These are phyloP conservation scores for Onychomys torridus DNA, from an alignment of 2,797 vertebrate genomes.

Conservation along the genomic window DNA sequence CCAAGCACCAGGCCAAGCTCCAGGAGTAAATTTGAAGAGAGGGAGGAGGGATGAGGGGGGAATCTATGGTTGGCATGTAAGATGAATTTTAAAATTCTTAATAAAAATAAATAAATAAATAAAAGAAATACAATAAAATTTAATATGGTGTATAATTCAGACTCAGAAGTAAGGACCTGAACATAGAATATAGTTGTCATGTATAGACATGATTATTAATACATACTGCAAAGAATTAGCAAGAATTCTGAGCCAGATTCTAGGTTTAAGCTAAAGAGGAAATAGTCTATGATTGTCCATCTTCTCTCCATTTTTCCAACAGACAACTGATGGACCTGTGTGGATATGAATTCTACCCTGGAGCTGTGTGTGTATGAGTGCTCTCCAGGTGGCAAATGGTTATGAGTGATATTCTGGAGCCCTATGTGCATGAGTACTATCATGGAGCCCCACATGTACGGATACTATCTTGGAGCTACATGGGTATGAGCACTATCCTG, in stretches of 20 bases:
- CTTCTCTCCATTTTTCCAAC: not conserved
- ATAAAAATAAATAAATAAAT: too few species aligned
- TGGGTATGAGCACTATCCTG: not conserved
- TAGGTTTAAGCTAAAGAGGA: not conserved
- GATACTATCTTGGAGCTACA: not conserved
- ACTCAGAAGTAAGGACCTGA: constrained; percentile 23
- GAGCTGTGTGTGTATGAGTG: too few species aligned
- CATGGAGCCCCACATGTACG: not conserved
- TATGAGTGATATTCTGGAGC: too few species aligned
- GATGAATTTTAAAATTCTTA: too few species aligned
- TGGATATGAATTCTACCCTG: too few species aligned
- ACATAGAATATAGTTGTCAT: not conserved
- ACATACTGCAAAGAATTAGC: not conserved
- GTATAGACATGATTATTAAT: not conserved
- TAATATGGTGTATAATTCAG: not conserved
- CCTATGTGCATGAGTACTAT: too few species aligned
- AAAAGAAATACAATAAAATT: not conserved
- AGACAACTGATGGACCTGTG: not conserved
- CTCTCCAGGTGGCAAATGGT: too few species aligned
- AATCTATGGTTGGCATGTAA: too few species aligned
- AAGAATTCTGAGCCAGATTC: not conserved
- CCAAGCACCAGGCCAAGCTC: too few species aligned
- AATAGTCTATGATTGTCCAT: not conserved
- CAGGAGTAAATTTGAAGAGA: too few species aligned
- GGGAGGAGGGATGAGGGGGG: too few species aligned